phyloP scores from a whole-genome alignment of 2,797 vertebrate species.

The Parauchenoglanis ngamensis region DNA sequence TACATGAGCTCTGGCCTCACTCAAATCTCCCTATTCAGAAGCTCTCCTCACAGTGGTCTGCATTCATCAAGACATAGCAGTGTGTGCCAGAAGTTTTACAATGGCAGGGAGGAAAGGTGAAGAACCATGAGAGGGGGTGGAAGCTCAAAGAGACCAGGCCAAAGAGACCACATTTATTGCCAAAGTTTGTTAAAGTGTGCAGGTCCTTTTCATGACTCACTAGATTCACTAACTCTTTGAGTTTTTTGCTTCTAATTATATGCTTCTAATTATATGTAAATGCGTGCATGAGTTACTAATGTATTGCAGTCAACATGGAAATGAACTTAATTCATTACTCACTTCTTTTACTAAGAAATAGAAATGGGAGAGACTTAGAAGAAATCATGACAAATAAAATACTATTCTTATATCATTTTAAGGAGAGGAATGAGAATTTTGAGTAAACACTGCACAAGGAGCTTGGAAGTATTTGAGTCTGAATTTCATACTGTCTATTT shows the following conservation, averaged over 20 bases:
- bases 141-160: background rate
- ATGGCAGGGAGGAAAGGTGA: constrained; percentile 34
- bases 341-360: background rate
- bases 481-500: background rate
- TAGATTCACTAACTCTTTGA: background rate
- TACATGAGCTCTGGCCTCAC: constrained; percentile 42
- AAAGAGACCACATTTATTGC: too few relatives aligned
- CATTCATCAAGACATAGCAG: constrained; percentile 42
- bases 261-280: background rate
- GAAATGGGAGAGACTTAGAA: background rate
- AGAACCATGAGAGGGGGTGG: constrained; percentile 16
- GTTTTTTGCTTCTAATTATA: too few relatives aligned
- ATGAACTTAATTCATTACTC: background rate
- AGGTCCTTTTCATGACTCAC: constrained; percentile 1
- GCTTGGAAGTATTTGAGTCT: background rate
- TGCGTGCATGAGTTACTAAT: background rate
- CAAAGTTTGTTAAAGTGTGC: constrained; percentile 19
- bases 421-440: background rate
- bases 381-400: background rate
- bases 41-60: constrained; percentile 33
- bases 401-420: background rate
- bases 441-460: background rate
- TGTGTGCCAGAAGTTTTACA: constrained; percentile 49
- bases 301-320: background rate
- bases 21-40: constrained; percentile 53